Base-by-base conservation (phyloP, 2,888 invertebrate species). In the Pilophorus perplexus region DNA sequence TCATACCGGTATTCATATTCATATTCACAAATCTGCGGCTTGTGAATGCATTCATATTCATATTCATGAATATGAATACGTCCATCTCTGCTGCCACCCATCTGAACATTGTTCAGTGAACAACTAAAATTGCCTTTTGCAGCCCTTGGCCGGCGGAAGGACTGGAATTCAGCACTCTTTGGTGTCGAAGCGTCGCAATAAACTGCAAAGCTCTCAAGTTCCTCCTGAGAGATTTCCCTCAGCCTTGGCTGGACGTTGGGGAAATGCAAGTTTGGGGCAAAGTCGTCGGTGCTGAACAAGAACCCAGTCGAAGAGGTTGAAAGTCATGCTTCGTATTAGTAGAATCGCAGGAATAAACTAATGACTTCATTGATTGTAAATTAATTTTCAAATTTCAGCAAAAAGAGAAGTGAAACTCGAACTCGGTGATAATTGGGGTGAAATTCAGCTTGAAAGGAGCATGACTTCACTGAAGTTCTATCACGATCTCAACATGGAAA, bases 381-480 rank as follows among this genome's bases (percentile, higher is more conserved):
- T n/a, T n/a, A n/a, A n/a, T n/a, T n/a, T n/a, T n/a, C n/a, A n/a
- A n/a, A n/a, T 42, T 37, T 37, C 40, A 64, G 91, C 90, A 1
- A 84, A 86, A 64, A 79, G 92, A 70, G 87, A 86, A 2, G 90
- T 92, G 62, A 80, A 82, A 6, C 84, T 95, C 16, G 86, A 91
- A 50, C 83, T 93, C 40, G 93, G 92, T 0, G 84, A 84, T 14
- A 95, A 96, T 0, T 98, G 93, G 85, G 88, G 88, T 18, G 81
- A 84, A 14, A 84, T 85, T 70, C 82, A 83, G n/a, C 84, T 99
- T 10, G 89, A 95, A 76, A 83, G 98, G 64, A 88, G 89, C 71
- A 93, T 99, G 90, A 89, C 93, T 55, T 87, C 96, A 0, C 81
- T 98, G 42, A 99, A 99, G 79, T 97, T 93, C 80, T 99, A 95